These are phyloP conservation scores for Camelus bactrianus DNA, from an alignment of 2,113 vertebrate genomes.

Conservation along the genomic window DNA sequence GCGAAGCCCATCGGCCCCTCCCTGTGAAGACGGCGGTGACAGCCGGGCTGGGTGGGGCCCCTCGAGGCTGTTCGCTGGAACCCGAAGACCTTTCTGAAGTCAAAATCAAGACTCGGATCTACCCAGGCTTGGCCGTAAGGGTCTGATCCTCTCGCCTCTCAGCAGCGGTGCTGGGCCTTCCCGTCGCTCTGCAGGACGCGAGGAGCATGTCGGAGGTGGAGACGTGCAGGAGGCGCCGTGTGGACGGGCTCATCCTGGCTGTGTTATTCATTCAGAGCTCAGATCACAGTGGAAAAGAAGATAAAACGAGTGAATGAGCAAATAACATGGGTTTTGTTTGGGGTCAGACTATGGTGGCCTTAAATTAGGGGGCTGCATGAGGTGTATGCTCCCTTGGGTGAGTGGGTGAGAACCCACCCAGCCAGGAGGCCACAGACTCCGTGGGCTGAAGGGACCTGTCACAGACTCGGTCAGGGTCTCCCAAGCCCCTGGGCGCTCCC, in stretches of 20 bases:
- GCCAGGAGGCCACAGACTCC: fast-evolving
- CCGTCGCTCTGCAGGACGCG: background rate
- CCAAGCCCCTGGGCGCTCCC: background rate
- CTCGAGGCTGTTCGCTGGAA: background rate
- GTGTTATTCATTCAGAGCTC: background rate
- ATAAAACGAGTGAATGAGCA: background rate
- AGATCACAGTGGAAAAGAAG: background rate
- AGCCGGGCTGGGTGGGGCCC: background rate
- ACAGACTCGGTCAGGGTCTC: background rate
- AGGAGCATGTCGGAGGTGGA: fast-evolving
- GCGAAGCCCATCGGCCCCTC: background rate
- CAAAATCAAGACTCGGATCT: background rate
- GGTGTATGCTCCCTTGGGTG: background rate
- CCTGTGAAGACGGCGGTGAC: background rate
- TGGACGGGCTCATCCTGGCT: fast-evolving
- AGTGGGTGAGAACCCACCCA: background rate
- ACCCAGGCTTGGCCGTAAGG: background rate
- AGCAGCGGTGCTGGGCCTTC: background rate
- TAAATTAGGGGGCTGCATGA: background rate
- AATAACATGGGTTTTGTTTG: background rate
- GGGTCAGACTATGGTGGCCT: fast-evolving
- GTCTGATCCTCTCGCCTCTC: background rate
- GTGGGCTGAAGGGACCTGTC: background rate
- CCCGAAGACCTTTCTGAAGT: background rate
- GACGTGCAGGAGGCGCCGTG: fast-evolving